Base-by-base conservation (phyloP, 2,888 invertebrate genomes). In the Ennomos erosarius region DNA sequence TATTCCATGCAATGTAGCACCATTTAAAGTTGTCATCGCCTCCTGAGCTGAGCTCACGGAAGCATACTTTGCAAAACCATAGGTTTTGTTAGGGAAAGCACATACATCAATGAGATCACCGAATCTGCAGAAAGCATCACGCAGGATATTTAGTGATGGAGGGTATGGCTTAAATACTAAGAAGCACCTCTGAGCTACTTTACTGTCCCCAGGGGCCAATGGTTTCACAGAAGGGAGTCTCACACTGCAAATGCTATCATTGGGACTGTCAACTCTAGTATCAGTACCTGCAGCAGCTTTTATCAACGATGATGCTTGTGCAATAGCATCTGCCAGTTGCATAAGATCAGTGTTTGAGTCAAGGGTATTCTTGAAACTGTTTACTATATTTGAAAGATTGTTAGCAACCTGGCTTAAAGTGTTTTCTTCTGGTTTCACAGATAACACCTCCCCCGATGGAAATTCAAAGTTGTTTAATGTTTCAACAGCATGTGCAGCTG, bases 381-480 rank as follows among this genome's bases (percentile, higher is more conserved):
- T 87, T 0, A 91, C 86, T 59, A 92, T 86, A 56, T 74, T 76
- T 42, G 82, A 78, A 12, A 92, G 75, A 60, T 85, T 87, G 69
- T 75, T 83, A 33, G 88, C 90, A 54, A 85, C 91, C 67, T 82
- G 81, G 54, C 75, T 80, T 36, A 91, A 68, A 44, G 84, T 81
- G 65, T 91, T 92, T 12, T 82, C 81, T 68, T 96, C 94, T 11
- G 95, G 95, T 79, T 95, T 95, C 0, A 97, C 96, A 62, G 96
- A 95, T 72, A 98, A 90, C 50, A 96, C 93, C 78, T 96, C 96
- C 37, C 98, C 98, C 13, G 97, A 96, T 0, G 98, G 98, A 88
- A 98, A 99, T 85, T 98, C 98, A 84, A 98, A 96, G 8, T 97
- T 97, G 81, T 98, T 96, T 53, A 98, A 92, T 84, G 96, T 97